Base-by-base conservation (phyloP, 2,888 invertebrate species). In the Diarsia brunnea region DNA sequence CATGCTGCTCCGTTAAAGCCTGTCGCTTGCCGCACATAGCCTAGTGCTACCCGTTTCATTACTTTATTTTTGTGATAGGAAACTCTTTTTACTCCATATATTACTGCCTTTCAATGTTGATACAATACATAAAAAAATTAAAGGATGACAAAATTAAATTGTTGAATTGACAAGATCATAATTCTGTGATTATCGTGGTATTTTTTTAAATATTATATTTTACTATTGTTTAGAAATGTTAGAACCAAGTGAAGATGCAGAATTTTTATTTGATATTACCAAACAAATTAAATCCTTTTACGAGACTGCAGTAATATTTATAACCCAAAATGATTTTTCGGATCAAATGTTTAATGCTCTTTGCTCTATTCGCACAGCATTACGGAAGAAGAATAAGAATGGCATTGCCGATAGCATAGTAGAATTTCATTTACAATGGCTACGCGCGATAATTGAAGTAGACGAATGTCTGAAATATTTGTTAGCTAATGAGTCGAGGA, bases 361-460 rank as follows among this genome's bases (percentile, higher is more conserved):
- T 90, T 95, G 96, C 73, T 86, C 82, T 16, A 89, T 96, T 74
- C 92, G 93, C 47, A 77, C 86, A 60, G 90, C 91, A 60, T 82
- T 95, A 55, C 84, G 87, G 76, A 88, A 87, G 4, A 88, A 84
- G 51, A 78, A 87, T 24, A 93, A 93, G 76, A 80, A 85, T 45
- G 85, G 88, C 74, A 78, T 94, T 31, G 91, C 93, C 58, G 94
- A 96, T 81, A 78, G 83, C 10, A 91, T 96, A 78, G 92, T 95
- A 31, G 95, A 96, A 74, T 94, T 92, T 85, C 95, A 96, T 87
- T 87, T 96, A 64, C 92, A 94, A 84, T 96, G 96, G 96, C 83
- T 96, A 63, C 90, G 92, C 65, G 89, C 92, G 11, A 91, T 96
- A 2, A 92, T 90, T 74, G 96, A 95, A 45, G 85, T 96, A 80